phyloP scores from a whole-genome alignment of 92 coral and sea anemone genomes.

The Plumapathes pennacea region DNA sequence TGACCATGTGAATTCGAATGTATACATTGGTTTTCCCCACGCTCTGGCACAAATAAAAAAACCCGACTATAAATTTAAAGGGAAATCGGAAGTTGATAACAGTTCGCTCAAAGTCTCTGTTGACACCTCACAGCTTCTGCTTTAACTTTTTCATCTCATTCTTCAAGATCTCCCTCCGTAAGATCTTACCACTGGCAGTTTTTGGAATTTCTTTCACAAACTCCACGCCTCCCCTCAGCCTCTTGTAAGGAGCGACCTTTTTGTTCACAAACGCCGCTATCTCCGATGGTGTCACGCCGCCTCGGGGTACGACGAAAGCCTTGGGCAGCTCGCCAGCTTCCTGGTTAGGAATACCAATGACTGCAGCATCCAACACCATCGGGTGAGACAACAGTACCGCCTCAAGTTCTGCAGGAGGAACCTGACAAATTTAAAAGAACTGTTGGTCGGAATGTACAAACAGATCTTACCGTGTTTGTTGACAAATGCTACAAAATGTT shows the following conservation, averaged over 20 bases:
- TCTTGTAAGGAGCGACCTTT: slow-evolving; percentile 67
- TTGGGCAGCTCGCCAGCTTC: slow-evolving; percentile 77
- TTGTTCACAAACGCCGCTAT: slow-evolving; percentile 41
- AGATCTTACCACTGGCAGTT: slow-evolving; percentile 69
- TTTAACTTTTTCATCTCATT: background rate
- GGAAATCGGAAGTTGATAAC: no score
- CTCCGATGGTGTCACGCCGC: slow-evolving; percentile 51
- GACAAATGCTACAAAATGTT: background rate
- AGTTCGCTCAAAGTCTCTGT: no score
- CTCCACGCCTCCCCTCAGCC: slow-evolving; percentile 82
- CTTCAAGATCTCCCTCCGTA: slow-evolving; percentile 52
- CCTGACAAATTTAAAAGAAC: slow-evolving; percentile 62
- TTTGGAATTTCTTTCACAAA: slow-evolving; percentile 80
- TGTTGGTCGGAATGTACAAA: no score
- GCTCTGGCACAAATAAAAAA: no score
- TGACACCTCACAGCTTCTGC: no score
- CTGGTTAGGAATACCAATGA: slow-evolving; percentile 74
- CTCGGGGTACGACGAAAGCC: slow-evolving; percentile 71
- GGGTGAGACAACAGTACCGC: slow-evolving; percentile 76
- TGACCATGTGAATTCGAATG: no score
- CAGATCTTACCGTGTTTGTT: no score
- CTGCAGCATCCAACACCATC: slow-evolving; percentile 82
- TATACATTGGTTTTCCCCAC: no score
- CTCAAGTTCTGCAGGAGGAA: slow-evolving; percentile 89
- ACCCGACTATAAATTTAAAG: no score